phyloP scores from a whole-genome alignment of 2,888 invertebrate genomes.

The Ethmia dodecea region DNA sequence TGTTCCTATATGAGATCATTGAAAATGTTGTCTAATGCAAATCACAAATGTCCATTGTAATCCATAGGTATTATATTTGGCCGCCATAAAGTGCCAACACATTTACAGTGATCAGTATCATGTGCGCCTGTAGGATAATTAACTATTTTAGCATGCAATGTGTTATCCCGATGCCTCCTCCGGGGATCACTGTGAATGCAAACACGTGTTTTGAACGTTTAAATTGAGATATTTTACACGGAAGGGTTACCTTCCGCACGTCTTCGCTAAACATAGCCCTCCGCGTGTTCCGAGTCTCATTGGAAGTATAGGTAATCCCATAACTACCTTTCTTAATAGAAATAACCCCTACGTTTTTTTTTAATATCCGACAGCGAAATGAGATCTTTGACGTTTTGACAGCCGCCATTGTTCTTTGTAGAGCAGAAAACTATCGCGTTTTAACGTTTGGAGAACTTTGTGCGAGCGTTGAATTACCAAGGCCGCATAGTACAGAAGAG shows the following conservation, averaged over 20 bases:
- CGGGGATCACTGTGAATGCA: conserved; percentile 54
- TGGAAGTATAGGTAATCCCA: conserved; percentile 60
- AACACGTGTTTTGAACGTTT: conserved; percentile 69
- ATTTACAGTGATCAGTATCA: conserved; percentile 4
- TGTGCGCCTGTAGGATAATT: conserved; percentile 27
- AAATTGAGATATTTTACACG: conserved; percentile 66
- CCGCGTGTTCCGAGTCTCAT: conserved; percentile 42
- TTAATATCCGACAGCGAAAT: conserved; percentile 49
- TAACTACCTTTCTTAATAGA: conserved; percentile 50
- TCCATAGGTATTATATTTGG: neutral
- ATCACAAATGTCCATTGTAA: too few relatives aligned
- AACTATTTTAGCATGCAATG: conserved; percentile 47
- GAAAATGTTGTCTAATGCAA: too few relatives aligned
- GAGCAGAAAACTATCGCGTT: conserved; percentile 6
- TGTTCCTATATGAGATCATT: too few relatives aligned
- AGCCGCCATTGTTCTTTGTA: conserved; percentile 32
- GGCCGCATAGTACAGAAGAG: conserved; percentile 52
- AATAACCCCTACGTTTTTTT: conserved; percentile 62
- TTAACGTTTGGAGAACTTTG: conserved; percentile 41
- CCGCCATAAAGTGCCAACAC: too few relatives aligned
- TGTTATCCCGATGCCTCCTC: conserved; percentile 46
- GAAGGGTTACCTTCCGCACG: conserved; percentile 62
- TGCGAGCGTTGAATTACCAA: conserved; percentile 46
- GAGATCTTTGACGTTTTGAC: conserved; percentile 49
- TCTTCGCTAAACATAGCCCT: conserved; percentile 65